Evolutionary conservation across 2,113 vertebrate species (phyloP), one percentile per base, ranked within the genome.

Genomic region (Nyctereutes procyonoides): DNA sequence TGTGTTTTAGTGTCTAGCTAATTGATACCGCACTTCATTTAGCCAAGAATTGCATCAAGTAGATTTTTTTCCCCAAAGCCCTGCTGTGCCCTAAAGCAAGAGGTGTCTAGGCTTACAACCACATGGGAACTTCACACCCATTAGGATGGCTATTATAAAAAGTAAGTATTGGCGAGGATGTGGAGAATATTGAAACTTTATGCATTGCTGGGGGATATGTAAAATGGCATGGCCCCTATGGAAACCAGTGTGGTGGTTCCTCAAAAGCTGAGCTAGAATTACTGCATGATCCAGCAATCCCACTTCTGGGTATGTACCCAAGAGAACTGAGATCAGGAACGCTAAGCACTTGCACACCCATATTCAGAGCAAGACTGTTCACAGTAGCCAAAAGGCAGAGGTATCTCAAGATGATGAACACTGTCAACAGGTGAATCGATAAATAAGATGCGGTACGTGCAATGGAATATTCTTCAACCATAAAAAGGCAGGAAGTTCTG

Each of bases 361-460:
- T 13, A 32, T 24, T 63, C 77, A 53, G 0, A 73, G 86, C 56
- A 26, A 43, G n/a, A 9, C 30, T 24, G 11, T 1, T 55, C 8
- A 43, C 43, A 82, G 17, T 3, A 62, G 38, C 22, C 35, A 22
- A 35, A 19, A 81, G 24, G 56, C 12, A 2, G 79, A 62, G n/a
- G 38, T 16, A 55, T 24, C 43, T 20, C 51, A 43, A 65, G 71
- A 43, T 6, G 71, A 74, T 24, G 71, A 26, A 28, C 1, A n/a
- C 19, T 43, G 2, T 26, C 32, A 24, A 24, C 48, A n/a, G 48
- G 14, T 0, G n/a, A 65, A 74, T 6, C n/a, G 43, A 30, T 11
- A 13, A 4, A 28, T 16, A 30, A 73, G 43, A 56, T 1, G 28
- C 3, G 22, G 43, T 5, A 3, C 4, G 0, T 51, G 38, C 58